Evolutionary conservation across 1,140 invertebrate species (phyloP).

Genomic region (Monomorium pharaonis): DNA sequence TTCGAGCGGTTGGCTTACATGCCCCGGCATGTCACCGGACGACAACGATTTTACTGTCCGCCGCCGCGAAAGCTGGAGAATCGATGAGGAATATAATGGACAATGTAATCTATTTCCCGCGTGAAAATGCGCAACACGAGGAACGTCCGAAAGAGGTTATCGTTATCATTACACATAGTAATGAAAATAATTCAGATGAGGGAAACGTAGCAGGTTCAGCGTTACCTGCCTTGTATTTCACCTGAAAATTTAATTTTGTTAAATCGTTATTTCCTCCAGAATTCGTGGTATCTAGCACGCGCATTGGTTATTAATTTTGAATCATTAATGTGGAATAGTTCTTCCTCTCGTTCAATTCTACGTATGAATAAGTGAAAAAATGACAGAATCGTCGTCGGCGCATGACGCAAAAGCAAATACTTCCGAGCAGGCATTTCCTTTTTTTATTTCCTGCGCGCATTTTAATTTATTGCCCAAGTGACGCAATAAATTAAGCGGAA

Average conservation of each 20-base stretch:
- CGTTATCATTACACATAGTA: neutral
- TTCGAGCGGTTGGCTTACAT: slow-evolving; percentile 15
- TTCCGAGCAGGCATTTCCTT: neutral
- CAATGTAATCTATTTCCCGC: slow-evolving; percentile 8
- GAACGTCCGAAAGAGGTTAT: neutral
- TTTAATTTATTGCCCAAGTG: neutral
- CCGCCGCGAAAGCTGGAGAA: neutral
- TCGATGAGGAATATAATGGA: slow-evolving; percentile 1
- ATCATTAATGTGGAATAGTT: neutral
- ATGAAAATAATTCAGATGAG: neutral
- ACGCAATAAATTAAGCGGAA: neutral
- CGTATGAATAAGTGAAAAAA: neutral
- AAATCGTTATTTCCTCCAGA: neutral
- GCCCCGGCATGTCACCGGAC: neutral
- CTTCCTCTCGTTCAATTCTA: neutral
- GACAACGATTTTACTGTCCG: neutral
- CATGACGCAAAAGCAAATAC: neutral
- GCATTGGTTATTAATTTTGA: neutral
- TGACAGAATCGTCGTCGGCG: slow-evolving; percentile 4
- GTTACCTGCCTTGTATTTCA: too few species aligned
- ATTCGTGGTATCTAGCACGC: neutral
- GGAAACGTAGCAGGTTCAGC: too few species aligned
- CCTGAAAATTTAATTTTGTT: neutral
- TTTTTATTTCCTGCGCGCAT: too few species aligned
- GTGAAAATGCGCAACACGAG: too few species aligned